These are phyloP conservation scores for Philopedon plagiatum DNA, from an alignment of 2,888 invertebrate genomes.

Conservation along the genomic window DNA sequence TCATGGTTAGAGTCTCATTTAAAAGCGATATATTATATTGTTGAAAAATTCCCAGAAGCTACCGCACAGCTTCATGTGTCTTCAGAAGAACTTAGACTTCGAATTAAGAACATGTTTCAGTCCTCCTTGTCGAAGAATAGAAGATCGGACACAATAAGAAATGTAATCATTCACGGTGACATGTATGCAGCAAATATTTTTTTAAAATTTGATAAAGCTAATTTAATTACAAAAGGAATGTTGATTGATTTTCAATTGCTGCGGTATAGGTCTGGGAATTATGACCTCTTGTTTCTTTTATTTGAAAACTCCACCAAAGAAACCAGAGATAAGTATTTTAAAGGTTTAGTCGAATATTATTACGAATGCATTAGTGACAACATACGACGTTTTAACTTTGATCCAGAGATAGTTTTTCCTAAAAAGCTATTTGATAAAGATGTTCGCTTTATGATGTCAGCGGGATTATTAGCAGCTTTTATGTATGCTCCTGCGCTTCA, in stretches of 20 bases:
- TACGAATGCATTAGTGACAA: slow-evolving; percentile 51
- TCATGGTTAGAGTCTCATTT: neutral
- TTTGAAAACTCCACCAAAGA: slow-evolving; percentile 52
- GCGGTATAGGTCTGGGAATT: slow-evolving; percentile 75
- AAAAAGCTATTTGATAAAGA: slow-evolving; percentile 48
- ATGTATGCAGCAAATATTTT: slow-evolving; percentile 61
- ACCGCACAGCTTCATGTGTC: slow-evolving; percentile 28
- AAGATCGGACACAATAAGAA: slow-evolving; percentile 64
- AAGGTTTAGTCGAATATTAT: slow-evolving; percentile 53
- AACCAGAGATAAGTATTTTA: slow-evolving; percentile 51
- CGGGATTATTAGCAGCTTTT: slow-evolving; percentile 44
- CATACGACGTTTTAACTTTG: slow-evolving; percentile 44
- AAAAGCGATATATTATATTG: slow-evolving; percentile 16
- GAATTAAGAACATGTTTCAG: slow-evolving; percentile 56
- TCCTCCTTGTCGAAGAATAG: slow-evolving; percentile 51
- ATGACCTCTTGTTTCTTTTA: slow-evolving; percentile 71
- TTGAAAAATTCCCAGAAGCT: slow-evolving; percentile 45
- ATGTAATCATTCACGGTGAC: slow-evolving; percentile 64
- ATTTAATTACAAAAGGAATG: slow-evolving; percentile 55
- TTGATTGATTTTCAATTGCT: slow-evolving; percentile 63
- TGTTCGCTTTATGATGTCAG: slow-evolving; percentile 53
- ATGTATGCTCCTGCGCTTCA: slow-evolving; percentile 45
- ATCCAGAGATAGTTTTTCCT: slow-evolving; percentile 49
- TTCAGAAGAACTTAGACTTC: slow-evolving; percentile 37
- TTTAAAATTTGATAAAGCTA: slow-evolving; percentile 41